phyloP scores from a whole-genome alignment of 92 coral and sea anemone species.

The Muricea muricata region DNA sequence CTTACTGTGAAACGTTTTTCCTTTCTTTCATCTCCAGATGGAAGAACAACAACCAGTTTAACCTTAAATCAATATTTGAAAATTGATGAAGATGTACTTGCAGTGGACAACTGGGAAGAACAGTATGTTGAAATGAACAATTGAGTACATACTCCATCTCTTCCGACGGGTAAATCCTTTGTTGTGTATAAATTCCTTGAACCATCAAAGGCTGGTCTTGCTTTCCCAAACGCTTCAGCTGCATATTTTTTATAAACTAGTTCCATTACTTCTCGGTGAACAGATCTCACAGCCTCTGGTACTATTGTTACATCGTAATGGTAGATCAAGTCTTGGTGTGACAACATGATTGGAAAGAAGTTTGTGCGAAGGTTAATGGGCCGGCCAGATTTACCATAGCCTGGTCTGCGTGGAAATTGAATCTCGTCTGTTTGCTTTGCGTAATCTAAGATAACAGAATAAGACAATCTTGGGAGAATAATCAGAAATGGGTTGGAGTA shows the following conservation, averaged over 20 bases:
- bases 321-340: conserved; percentile 56
- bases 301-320: conserved; percentile 82
- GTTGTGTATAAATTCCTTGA: conserved; percentile 74
- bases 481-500: too few species aligned
- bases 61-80: conserved; percentile 37
- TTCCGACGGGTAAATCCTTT: conserved; percentile 66
- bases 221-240: conserved; percentile 52
- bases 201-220: conserved; percentile 88
- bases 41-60: conserved; percentile 60
- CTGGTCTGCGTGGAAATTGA: conserved; percentile 77
- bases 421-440: conserved; percentile 25
- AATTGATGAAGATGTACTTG: too few species aligned
- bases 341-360: conserved; percentile 65
- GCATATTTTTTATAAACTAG: conserved; percentile 47
- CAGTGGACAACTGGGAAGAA: too few species aligned
- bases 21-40: conserved; percentile 73
- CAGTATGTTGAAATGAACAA: not conserved
- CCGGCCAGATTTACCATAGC: conserved; percentile 73
- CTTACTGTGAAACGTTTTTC: conserved; percentile 71
- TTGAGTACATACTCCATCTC: conserved; percentile 48
- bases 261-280: conserved; percentile 73
- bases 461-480: not conserved
- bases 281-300: conserved; percentile 65
- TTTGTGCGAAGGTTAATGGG: conserved; percentile 71
- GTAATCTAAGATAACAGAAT: not conserved